Conservation (phyloP, 1,140 invertebrate genomes). For the Megalopta genalis region DNA sequence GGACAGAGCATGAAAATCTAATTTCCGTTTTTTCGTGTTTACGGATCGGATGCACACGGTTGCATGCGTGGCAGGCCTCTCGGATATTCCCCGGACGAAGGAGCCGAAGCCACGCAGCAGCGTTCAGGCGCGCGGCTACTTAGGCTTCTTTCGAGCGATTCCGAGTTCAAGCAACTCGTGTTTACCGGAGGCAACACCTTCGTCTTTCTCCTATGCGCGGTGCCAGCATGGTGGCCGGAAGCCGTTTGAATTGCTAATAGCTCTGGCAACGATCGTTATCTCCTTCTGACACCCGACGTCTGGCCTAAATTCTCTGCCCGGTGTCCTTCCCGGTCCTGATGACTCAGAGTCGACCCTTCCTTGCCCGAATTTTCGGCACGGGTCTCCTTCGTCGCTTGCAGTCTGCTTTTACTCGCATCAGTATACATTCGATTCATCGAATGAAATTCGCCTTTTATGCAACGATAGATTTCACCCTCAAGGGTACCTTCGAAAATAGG, state of each 20-base stretch:
- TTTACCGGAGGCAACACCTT: constrained; percentile 64
- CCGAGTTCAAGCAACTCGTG: constrained; percentile 75
- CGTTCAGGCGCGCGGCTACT: constrained; percentile 25
- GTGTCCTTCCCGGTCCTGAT: constrained; percentile 22
- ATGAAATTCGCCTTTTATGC: too few species aligned
- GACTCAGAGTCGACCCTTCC: background rate
- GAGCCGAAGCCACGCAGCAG: constrained; percentile 18
- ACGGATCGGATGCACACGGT: constrained; percentile 34
- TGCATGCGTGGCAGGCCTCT: constrained; percentile 16
- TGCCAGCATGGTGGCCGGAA: constrained; percentile 70
- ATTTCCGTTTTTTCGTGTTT: constrained; percentile 4
- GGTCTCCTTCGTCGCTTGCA: background rate
- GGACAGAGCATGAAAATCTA: background rate
- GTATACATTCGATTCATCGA: too few species aligned
- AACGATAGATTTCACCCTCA: too few species aligned
- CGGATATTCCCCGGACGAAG: constrained; percentile 1
- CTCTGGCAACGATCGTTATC: constrained; percentile 66
- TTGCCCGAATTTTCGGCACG: background rate
- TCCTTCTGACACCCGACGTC: constrained; percentile 56
- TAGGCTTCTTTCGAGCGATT: constrained; percentile 64
- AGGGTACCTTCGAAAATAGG: too few species aligned
- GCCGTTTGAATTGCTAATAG: constrained; percentile 78
- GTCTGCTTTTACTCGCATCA: too few species aligned
- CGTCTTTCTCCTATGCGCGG: constrained; percentile 27
- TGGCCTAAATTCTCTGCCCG: constrained; percentile 69